Evolutionary conservation across 2,113 vertebrate species (phyloP), one percentile per base, ranked within the genome.

Genomic region (Coryphaenoides rupestris): DNA sequence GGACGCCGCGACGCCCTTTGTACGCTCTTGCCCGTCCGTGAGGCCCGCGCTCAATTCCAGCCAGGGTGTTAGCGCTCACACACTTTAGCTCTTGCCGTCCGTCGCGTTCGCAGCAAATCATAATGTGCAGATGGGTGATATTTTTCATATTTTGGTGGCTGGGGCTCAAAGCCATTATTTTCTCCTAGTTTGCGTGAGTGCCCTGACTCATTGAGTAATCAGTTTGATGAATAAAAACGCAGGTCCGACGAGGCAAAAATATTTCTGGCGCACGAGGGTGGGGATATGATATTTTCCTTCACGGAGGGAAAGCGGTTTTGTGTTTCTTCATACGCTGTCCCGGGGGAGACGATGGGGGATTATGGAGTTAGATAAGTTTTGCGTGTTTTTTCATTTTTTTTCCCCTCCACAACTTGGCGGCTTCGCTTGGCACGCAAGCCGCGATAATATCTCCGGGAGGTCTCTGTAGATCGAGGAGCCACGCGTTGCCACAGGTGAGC

Each of bases 11-110:
- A n/a, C n/a, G n/a, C n/a, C n/a, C n/a, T n/a, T n/a, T n/a, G n/a
- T n/a, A n/a, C n/a, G n/a, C n/a, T n/a, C n/a, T n/a, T n/a, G n/a
- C n/a, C n/a, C n/a, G n/a, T n/a, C n/a, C n/a, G n/a, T n/a, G n/a
- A n/a, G n/a, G n/a, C n/a, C n/a, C n/a, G n/a, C n/a, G n/a, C 80
- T 86, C 79, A 88, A 85, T 90, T 87, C 80, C 77, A 82, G 77
- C 62, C 74, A 10, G 77, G 79, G 78, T 81, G 80, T 82, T 82
- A 82, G 73, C 73, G 72, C 72, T 78, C 76, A 82, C 82, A 82
- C 77, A n/a, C n/a, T n/a, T 80, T 77, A 57, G 68, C 70, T 21
- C n/a, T n/a, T n/a, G n/a, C n/a, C n/a, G n/a, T n/a, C n/a, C n/a
- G n/a, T n/a, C n/a, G n/a, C n/a, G n/a, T n/a, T 82, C 28, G 60